Evolutionary conservation across 2,888 invertebrate species (phyloP).

Genomic region (Eristalis pertinax): DNA sequence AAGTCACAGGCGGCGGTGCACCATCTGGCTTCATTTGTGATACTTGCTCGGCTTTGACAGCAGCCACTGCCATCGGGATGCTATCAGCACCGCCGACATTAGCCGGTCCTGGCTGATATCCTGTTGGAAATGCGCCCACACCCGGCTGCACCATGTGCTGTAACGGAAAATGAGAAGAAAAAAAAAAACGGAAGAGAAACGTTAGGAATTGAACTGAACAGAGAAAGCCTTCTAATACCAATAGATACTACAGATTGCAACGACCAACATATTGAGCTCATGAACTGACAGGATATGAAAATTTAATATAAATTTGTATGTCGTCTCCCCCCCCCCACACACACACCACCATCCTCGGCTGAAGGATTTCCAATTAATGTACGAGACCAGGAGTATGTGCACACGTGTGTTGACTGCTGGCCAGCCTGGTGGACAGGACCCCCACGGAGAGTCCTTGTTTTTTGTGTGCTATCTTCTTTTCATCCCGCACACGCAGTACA

Average conservation of each 20-base stretch:
- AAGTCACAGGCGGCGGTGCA: conserved; percentile 75
- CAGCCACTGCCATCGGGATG: conserved; percentile 79
- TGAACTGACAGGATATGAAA: conserved; percentile 66
- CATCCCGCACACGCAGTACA: background rate
- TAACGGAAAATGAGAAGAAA: conserved; percentile 65
- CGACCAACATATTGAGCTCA: conserved; percentile 48
- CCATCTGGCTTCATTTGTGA: conserved; percentile 79
- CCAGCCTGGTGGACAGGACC: background rate
- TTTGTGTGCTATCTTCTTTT: background rate
- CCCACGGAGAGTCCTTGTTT: background rate
- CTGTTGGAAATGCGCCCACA: conserved; percentile 80
- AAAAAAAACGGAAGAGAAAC: conserved; percentile 25
- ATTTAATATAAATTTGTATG: conserved; percentile 68
- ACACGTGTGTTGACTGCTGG: background rate
- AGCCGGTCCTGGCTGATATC: conserved; percentile 80
- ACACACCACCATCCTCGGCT: background rate
- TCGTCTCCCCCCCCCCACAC: conserved; percentile 19
- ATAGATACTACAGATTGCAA: conserved; percentile 41
- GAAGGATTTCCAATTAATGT: conserved; percentile 58
- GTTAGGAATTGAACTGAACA: conserved; percentile 24
- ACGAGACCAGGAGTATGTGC: conserved; percentile 34
- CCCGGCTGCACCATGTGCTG: conserved; percentile 82
- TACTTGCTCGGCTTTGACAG: conserved; percentile 79
- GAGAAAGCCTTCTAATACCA: conserved; percentile 14
- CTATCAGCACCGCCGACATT: conserved; percentile 79